Evolutionary conservation across 2,888 invertebrate species (phyloP).

Genomic region (Dyspetes luteomarginatus): DNA sequence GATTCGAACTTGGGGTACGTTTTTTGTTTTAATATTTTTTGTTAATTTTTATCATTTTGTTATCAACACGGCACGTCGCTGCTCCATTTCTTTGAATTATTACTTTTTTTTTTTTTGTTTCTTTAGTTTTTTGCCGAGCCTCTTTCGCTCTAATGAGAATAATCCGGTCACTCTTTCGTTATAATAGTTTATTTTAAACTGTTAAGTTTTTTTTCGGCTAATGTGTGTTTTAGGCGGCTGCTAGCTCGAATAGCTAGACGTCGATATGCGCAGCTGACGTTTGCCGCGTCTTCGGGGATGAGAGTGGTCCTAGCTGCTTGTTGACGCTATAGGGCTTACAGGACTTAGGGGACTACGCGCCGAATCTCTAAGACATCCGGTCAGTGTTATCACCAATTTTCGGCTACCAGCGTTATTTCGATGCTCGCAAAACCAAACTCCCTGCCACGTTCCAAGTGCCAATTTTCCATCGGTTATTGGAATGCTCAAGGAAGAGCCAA

Average conservation of each 20-base stretch:
- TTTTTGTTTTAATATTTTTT: slow-evolving; percentile 16
- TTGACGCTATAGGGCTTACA: slow-evolving; percentile 93
- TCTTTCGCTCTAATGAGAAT: slow-evolving; percentile 40
- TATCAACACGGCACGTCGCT: not conserved
- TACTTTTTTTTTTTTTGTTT: slow-evolving; percentile 21
- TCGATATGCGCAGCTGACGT: slow-evolving; percentile 82
- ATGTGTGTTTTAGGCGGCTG: slow-evolving; percentile 78
- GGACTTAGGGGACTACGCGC: slow-evolving; percentile 94
- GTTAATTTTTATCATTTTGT: too few relatives aligned
- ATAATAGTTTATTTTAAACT: slow-evolving; percentile 72
- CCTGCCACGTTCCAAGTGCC: slow-evolving; percentile 98
- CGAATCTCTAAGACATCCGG: slow-evolving; percentile 94
- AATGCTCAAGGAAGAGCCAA: slow-evolving; percentile 97
- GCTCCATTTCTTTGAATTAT: not conserved
- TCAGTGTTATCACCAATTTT: slow-evolving; percentile 94
- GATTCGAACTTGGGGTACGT: slow-evolving; percentile 43
- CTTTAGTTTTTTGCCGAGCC: slow-evolving; percentile 28
- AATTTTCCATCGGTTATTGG: slow-evolving; percentile 98
- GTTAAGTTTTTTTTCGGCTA: slow-evolving; percentile 77
- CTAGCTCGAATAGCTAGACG: slow-evolving; percentile 82
- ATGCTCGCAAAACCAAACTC: slow-evolving; percentile 99
- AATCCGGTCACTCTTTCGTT: slow-evolving; percentile 72
- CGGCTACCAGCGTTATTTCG: slow-evolving; percentile 97
- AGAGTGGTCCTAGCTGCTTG: slow-evolving; percentile 95
- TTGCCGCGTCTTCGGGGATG: slow-evolving; percentile 84